A percentile compares a stretch with the other conserved stretches of the same genome.
These are phyloP conservation scores for Patiria miniata DNA, from an alignment of 35 echinoderm and acorn worm genomes.

Conservation along the genomic window DNA sequence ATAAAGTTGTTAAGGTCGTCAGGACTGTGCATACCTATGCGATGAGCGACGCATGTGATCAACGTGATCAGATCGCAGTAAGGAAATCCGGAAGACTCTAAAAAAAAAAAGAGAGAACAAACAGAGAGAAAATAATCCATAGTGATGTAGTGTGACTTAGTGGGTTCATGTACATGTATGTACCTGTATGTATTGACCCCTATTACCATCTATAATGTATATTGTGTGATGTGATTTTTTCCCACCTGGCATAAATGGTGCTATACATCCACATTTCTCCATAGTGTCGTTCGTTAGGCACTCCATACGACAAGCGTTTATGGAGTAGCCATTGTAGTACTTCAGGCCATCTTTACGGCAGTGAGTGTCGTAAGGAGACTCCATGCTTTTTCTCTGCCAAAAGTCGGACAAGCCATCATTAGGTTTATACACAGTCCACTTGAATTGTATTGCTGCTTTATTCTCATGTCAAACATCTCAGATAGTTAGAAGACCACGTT, in stretches of 20 bases:
- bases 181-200: background rate
- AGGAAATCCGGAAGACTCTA: conserved; percentile 2
- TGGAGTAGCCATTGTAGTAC: background rate
- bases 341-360: background rate
- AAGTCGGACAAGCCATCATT: background rate
- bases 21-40: background rate
- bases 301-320: background rate
- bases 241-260: background rate
- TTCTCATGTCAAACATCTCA: background rate
- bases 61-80: background rate
- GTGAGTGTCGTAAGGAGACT: background rate
- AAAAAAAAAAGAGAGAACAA: background rate
- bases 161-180: too few species aligned
- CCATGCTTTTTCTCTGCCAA: background rate
- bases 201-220: background rate
- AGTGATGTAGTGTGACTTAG: too few species aligned
- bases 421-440: background rate
- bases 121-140: too few species aligned
- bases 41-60: background rate
- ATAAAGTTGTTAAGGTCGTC: too few species aligned
- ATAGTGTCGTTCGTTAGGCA: background rate
- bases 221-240: background rate
- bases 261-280: conserved; percentile 3
- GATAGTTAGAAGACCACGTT: background rate
- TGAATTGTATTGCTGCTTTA: background rate